Conservation (phyloP, 2,797 vertebrate genomes). For the Paguma larvata region DNA sequence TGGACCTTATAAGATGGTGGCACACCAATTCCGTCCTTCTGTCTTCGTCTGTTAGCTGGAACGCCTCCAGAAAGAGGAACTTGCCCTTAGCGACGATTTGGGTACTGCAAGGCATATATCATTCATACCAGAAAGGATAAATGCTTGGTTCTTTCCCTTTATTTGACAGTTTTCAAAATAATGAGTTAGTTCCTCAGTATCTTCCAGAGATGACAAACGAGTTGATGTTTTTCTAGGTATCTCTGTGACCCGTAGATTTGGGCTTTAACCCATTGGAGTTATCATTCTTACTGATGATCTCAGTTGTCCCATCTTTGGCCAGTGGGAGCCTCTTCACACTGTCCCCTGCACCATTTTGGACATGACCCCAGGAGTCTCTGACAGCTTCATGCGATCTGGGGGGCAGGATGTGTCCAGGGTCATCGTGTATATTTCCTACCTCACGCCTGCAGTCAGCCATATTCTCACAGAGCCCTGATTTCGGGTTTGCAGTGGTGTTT, state of each 20-base stretch:
- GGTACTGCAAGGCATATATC: not conserved
- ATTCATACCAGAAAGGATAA: conserved; percentile 25
- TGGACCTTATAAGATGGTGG: not conserved
- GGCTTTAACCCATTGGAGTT: not conserved
- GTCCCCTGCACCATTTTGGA: not conserved
- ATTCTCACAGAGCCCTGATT: not conserved
- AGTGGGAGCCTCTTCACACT: not conserved
- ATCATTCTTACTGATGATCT: not conserved
- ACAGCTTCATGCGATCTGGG: not conserved
- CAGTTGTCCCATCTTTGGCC: not conserved
- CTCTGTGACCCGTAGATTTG: not conserved
- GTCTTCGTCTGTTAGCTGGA: not conserved
- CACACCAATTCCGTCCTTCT: not conserved
- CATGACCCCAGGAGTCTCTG: not conserved
- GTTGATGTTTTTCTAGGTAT: not conserved
- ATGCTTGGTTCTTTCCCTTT: not conserved
- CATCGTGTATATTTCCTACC: not conserved
- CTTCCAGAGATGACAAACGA: not conserved
- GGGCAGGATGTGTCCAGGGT: not conserved
- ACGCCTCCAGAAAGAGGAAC: not conserved
- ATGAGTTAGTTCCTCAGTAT: not conserved
- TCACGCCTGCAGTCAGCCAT: not conserved
- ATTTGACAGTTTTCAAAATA: conserved; percentile 2
- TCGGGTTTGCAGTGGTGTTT: not conserved
- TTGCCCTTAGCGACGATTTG: not conserved